Evolutionary conservation across 2,888 invertebrate species (phyloP), one percentile per base, ranked within the genome.

Genomic region (Leptinotarsa peninsularis): DNA sequence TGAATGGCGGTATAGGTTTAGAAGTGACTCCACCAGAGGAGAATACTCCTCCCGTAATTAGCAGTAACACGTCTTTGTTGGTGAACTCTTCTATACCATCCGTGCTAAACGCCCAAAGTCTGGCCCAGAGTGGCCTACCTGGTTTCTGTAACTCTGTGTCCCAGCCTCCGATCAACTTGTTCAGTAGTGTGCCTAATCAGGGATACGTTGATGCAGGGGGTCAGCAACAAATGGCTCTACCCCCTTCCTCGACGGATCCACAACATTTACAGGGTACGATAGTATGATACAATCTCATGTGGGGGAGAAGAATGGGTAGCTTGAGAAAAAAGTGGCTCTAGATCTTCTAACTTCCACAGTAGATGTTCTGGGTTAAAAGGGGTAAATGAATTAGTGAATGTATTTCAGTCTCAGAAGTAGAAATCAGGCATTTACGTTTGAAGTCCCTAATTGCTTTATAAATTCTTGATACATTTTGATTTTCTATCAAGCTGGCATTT

Each of bases 201-300:
- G 71, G 58, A 76, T 88, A 78, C 88, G 89, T 66, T 89, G 77
- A 81, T 69, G 27, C 82, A 76, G 80, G 79, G 79, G 75, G 84
- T 77, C 72, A 75, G 18, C 60, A 87, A 88, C 80, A 89, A 87
- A 82, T 88, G 86, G 79, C 87, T 85, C 54, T 84, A 85, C 78
- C 85, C 85, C 89, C 89, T 14, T 83, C 88, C 56, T 80, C 88
- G 5, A 87, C 89, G 27, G 93, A 93, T 85, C 92, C 94, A 21
- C 94, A 94, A 86, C 94, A 94, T 86, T 90, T 95, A 78, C 96
- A 96, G 89, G 96, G 96, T 82, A 96, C 96, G 86, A 95, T 96
- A 89, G 96, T 96, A 95, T 96, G 95, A 96, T 96, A 96, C 92
- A 93, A 95, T 92, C 94, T 95, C 79, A 95, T 95, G 95, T 95